Percentiles rank a stretch among this genome's conserved stretches.
Evolutionary conservation across 2,113 vertebrate genomes (phyloP).

Genomic region (Pelvicachromis taeniatus): DNA sequence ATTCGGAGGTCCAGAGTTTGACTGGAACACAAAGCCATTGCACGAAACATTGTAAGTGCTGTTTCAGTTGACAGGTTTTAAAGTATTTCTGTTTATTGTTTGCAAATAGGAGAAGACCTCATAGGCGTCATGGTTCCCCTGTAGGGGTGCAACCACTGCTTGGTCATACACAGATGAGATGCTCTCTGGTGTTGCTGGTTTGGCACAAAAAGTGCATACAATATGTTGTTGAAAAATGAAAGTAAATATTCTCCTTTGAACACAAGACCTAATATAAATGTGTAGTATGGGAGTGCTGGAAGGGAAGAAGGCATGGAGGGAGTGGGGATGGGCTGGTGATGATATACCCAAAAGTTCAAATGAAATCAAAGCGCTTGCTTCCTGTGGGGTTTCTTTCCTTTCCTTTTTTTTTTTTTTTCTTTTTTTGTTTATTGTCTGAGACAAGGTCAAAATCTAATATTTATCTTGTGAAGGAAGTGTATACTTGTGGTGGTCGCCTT

Average conservation of each 20-base stretch:
- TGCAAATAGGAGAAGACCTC: not conserved
- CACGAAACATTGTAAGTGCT: not conserved
- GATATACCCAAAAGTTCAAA: constrained; percentile 19
- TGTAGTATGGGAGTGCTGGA: not conserved
- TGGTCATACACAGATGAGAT: not conserved
- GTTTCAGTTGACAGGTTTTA: not conserved
- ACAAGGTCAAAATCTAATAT: constrained; percentile 64
- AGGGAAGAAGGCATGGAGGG: not conserved
- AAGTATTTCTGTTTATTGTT: not conserved
- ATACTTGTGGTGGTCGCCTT: constrained; percentile 33
- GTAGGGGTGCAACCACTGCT: not conserved
- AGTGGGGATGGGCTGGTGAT: not conserved
- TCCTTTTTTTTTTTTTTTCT: not conserved
- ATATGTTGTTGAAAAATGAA: not conserved
- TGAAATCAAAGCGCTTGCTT: constrained; percentile 41
- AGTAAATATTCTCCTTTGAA: not conserved
- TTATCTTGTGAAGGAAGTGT: constrained; percentile 47
- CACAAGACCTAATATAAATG: not conserved
- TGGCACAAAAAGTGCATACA: not conserved
- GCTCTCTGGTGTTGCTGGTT: not conserved
- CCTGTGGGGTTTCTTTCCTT: constrained; percentile 4
- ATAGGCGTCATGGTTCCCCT: not conserved
- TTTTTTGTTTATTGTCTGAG: constrained; percentile 16
- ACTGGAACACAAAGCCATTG: not conserved
- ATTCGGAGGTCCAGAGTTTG: not conserved